Base-by-base conservation (phyloP, 2,113 vertebrate species). In the Chloropsis cyanopogon region DNA sequence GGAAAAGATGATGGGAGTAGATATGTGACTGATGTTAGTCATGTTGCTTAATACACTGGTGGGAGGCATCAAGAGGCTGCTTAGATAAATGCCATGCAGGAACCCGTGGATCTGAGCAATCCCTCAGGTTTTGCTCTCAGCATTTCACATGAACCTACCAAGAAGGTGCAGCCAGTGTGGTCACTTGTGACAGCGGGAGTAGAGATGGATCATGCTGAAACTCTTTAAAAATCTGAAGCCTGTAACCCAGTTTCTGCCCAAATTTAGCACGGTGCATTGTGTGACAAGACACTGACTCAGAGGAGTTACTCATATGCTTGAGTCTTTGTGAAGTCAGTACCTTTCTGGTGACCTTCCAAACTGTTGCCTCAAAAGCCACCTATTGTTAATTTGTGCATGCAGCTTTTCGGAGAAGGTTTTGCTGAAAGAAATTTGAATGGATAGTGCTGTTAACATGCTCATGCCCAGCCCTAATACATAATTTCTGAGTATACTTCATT, bases 271-370 rank as follows among this genome's bases (percentile, higher is more conserved):
- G 1, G 31, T 78, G 79, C 35, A 23, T 37, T 84, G 69, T 94
- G 83, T 94, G 93, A 94, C 76, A 88, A 90, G 79, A 37, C 60
- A 82, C 28, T 96, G 94, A 96, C 72, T 96, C 92, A 96, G 82
- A 90, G 76, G n/a, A 83, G 88, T 93, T 96, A 95, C 88, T 95
- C 93, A 95, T 68, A 52, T 9, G 39, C 77, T 82, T 53, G 61
- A 61, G 33, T 46, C 76, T 84, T 72, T 82, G 61, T 92, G 72
- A 86, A 94, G 65, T 44, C 33, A 42, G 28, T 91, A 80, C 79
- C 47, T 92, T 83, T 68, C 49, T 93, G 76, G 60, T 80, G 59
- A 88, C 81, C 82, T 86, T 88, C 76, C 3, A 16, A 86, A 83
- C 56, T 65, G 44, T 59, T 94, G 72, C 57, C 47, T 89, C 75